Evolutionary conservation across 2,888 invertebrate genomes (phyloP).

Genomic region (Nudaria mundana): DNA sequence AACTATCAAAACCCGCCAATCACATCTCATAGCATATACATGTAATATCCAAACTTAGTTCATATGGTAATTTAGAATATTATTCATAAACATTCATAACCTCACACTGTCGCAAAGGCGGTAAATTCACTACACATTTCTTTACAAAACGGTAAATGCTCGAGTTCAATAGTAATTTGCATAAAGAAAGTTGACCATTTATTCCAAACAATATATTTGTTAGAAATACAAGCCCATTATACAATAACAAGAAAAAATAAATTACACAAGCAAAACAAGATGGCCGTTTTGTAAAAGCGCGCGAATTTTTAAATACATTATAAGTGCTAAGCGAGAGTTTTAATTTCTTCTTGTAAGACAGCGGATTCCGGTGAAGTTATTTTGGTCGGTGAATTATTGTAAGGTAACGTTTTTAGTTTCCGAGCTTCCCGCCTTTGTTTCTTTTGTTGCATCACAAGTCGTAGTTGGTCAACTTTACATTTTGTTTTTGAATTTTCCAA

Average conservation of each 20-base stretch:
- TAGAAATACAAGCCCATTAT: too few species aligned
- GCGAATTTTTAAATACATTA: slow-evolving; percentile 32
- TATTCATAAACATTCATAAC: slow-evolving; percentile 15
- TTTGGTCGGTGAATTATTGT: slow-evolving; percentile 78
- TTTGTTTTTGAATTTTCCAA: slow-evolving; percentile 90
- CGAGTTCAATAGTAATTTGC: slow-evolving; percentile 26
- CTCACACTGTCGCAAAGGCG: too few species aligned
- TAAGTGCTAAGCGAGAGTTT: slow-evolving; percentile 63
- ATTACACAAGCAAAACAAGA: slow-evolving; percentile 41
- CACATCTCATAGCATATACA: too few species aligned
- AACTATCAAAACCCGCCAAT: too few species aligned
- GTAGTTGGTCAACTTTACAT: slow-evolving; percentile 92
- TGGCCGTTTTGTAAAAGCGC: slow-evolving; percentile 37
- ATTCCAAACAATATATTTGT: too few species aligned
- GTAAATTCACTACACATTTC: too few species aligned
- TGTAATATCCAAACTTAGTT: slow-evolving; percentile 58
- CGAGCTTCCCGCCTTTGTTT: slow-evolving; percentile 91
- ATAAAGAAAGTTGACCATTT: too few species aligned
- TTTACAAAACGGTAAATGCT: too few species aligned
- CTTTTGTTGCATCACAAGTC: slow-evolving; percentile 94
- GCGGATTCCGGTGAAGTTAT: slow-evolving; percentile 89
- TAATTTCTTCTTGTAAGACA: slow-evolving; percentile 89
- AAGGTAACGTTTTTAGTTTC: slow-evolving; percentile 85
- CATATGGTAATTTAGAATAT: slow-evolving; percentile 69
- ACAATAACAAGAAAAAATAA: too few species aligned